These are phyloP conservation scores for Hypocryptadius cinnamomeus DNA, from an alignment of 2,113 vertebrate species.

Conservation along the genomic window DNA sequence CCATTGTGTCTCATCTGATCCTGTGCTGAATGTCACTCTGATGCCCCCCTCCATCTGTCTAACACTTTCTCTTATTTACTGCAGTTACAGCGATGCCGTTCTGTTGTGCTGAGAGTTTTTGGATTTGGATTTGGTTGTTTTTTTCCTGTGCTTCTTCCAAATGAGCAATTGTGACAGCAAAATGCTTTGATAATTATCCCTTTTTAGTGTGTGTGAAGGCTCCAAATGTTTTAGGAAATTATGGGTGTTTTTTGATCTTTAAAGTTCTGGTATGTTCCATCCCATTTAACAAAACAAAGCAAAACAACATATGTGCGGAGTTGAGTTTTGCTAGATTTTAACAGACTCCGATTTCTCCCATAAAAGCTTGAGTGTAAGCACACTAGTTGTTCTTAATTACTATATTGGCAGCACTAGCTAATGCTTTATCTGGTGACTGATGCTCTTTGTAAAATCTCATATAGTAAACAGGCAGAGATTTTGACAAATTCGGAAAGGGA, in stretches of 20 bases:
- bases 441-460: not conserved
- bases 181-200: conserved; percentile 2
- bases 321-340: conserved; percentile 46
- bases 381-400: not conserved
- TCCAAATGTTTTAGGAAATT: conserved; percentile 38
- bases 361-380: conserved; percentile 16
- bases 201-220: not conserved
- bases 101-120: not conserved
- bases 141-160: not conserved
- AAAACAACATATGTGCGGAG: conserved; percentile 57
- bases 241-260: conserved; percentile 13
- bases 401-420: conserved; percentile 4
- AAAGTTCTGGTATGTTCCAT: conserved; percentile 46
- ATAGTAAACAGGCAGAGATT: not conserved
- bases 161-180: conserved; percentile 10
- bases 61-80: not conserved
- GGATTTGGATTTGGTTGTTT: not conserved
- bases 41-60: not conserved
- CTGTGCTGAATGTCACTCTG: not conserved
- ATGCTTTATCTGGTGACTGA: not conserved
- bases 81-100: not conserved
- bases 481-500: not conserved
- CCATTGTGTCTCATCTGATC: not conserved
- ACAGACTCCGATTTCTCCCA: not conserved
- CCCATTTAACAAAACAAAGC: conserved; percentile 54